Evolutionary conservation across 1,140 invertebrate genomes (phyloP).

Genomic region (Drosophila kanapiae): DNA sequence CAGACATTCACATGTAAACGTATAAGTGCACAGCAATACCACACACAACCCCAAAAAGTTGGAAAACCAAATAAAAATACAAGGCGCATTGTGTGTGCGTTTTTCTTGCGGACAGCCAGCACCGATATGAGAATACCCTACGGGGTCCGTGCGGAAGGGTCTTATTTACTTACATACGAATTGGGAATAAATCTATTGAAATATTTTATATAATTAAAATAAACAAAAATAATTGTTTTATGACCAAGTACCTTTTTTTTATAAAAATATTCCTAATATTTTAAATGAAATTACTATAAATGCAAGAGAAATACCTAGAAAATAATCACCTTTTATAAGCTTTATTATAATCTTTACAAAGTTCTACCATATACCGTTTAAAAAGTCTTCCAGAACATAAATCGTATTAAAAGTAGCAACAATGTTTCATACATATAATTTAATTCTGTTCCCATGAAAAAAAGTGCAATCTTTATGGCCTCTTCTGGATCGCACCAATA

Average conservation of each 20-base stretch:
- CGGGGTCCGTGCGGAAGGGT: too few species aligned
- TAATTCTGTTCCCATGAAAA: slow-evolving; percentile 7
- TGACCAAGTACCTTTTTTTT: too few species aligned
- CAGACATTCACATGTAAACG: slow-evolving; percentile 44
- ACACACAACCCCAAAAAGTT: slow-evolving; percentile 81
- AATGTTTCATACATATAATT: slow-evolving; percentile 11
- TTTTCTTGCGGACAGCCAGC: slow-evolving; percentile 42
- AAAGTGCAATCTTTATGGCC: slow-evolving; percentile 29
- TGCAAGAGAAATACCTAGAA: neutral
- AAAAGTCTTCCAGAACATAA: too few species aligned
- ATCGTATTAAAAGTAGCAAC: neutral
- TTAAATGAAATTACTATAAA: too few species aligned
- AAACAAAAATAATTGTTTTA: too few species aligned
- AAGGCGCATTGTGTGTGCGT: slow-evolving; percentile 69
- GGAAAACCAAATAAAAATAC: slow-evolving; percentile 83
- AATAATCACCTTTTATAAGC: neutral
- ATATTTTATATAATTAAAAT: neutral
- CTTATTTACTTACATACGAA: neutral
- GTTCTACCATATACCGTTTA: neutral
- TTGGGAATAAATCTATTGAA: neutral
- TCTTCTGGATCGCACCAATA: slow-evolving; percentile 12
- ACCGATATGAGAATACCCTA: slow-evolving; percentile 45
- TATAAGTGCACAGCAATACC: slow-evolving; percentile 59
- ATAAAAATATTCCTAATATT: too few species aligned
- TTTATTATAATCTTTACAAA: too few species aligned